Conservation (phyloP, 37 sponge, comb jelly and placozoan species). For the Agelas oroides region DNA sequence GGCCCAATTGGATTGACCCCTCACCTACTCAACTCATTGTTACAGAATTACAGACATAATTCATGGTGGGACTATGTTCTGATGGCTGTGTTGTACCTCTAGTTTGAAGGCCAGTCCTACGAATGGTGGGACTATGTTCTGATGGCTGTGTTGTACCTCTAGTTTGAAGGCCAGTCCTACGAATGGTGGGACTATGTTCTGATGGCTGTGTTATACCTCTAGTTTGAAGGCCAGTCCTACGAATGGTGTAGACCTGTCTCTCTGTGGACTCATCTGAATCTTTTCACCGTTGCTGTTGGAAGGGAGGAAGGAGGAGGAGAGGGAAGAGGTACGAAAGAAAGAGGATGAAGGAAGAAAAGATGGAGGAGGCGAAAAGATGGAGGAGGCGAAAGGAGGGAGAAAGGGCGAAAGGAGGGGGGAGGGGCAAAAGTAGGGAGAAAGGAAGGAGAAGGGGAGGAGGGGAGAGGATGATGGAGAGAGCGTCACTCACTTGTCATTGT, state of each 20-base stretch:
- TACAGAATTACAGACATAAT: no score
- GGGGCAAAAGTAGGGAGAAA: neutral
- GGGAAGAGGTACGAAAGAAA: no score
- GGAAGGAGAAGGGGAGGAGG: no score
- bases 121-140: no score
- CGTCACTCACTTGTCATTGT: slow-evolving; percentile 51
- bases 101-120: slow-evolving; percentile 97
- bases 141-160: slow-evolving; percentile 61
- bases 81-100: slow-evolving; percentile 61
- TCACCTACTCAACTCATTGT: no score
- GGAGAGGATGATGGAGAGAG: no score
- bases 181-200: no score
- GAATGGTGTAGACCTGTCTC: slow-evolving; percentile 72
- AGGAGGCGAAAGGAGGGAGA: no score
- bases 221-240: slow-evolving; percentile 97
- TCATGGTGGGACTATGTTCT: no score
- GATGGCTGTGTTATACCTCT: slow-evolving; percentile 61
- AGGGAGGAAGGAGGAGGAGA: neutral
- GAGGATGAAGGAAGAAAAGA: no score
- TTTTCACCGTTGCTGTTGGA: slow-evolving; percentile 45
- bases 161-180: slow-evolving; percentile 97
- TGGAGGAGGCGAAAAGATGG: no score
- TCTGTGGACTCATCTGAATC: slow-evolving; percentile 59
- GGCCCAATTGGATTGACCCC: no score
- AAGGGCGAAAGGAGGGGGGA: neutral